phyloP scores from a whole-genome alignment of 2,797 vertebrate genomes.

The Chiroxiphia lanceolata region DNA sequence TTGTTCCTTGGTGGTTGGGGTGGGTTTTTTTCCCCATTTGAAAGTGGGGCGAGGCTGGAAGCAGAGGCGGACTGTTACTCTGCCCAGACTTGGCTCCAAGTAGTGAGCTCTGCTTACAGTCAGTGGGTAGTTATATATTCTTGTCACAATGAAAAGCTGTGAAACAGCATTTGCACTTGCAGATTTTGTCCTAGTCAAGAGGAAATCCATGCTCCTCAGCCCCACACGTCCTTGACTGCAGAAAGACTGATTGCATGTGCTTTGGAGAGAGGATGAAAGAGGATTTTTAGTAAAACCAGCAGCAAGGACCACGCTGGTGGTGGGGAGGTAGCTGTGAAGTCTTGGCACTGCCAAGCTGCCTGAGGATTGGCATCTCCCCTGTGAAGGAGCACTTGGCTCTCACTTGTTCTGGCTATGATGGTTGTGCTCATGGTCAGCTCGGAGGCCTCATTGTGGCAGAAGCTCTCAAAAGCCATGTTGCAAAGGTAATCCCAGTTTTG shows the following conservation, averaged over 20 bases:
- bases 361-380: not conserved
- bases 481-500: not conserved
- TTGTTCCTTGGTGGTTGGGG: slow-evolving; percentile 42
- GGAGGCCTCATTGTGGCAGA: not conserved
- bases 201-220: not conserved
- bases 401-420: not conserved
- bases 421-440: not conserved
- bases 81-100: slow-evolving; percentile 15
- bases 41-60: slow-evolving; percentile 33
- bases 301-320: rapidly evolving
- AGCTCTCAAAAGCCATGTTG: not conserved
- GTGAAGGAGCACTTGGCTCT: not conserved
- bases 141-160: slow-evolving; percentile 38
- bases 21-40: not conserved
- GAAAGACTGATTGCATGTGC: not conserved
- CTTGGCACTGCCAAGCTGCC: rapidly evolving
- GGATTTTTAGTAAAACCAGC: not conserved
- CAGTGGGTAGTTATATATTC: not conserved
- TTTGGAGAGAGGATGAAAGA: not conserved
- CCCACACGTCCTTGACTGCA: not conserved
- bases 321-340: too few relatives aligned
- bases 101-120: not conserved
- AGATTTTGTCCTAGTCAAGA: not conserved
- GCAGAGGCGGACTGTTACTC: not conserved
- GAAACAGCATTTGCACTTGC: slow-evolving; percentile 41